Conservation (phyloP, 2,113 vertebrate species). For the Oreochromis niloticus region DNA sequence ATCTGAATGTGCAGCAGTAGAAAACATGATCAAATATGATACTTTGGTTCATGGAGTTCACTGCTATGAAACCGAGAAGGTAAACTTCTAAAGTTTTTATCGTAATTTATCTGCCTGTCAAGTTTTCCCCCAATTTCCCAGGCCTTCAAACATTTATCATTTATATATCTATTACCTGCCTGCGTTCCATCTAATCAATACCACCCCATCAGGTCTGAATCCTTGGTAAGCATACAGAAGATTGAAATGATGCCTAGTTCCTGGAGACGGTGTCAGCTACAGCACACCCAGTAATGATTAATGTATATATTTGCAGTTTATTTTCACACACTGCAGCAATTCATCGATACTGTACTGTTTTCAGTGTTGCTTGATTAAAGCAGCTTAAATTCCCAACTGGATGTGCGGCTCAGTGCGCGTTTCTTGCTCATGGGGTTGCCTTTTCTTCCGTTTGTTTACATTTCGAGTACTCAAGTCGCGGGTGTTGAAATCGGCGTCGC, state of each 20-base stretch:
- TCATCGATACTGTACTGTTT: not conserved
- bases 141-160: slow-evolving; percentile 2
- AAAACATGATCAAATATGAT: not conserved
- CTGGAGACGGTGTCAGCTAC: not conserved
- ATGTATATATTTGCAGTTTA: not conserved
- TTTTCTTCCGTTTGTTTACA: slow-evolving; percentile 2
- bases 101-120: not conserved
- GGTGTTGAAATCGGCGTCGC: slow-evolving; percentile 19
- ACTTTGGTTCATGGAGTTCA: not conserved
- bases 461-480: not conserved
- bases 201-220: not conserved
- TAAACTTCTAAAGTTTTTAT: not conserved
- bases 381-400: not conserved
- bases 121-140: not conserved
- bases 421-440: not conserved
- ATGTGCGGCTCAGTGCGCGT: not conserved
- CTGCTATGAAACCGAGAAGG: not conserved
- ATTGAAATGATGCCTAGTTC: not conserved
- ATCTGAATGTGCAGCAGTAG: not conserved
- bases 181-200: not conserved
- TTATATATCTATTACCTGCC: slow-evolving; percentile 1
- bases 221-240: not conserved
- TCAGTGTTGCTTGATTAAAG: not conserved
- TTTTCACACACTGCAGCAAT: not conserved
- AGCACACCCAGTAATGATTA: not conserved